Base-by-base conservation (phyloP, 2,797 vertebrate genomes). In the Pantherophis vulpinus region DNA sequence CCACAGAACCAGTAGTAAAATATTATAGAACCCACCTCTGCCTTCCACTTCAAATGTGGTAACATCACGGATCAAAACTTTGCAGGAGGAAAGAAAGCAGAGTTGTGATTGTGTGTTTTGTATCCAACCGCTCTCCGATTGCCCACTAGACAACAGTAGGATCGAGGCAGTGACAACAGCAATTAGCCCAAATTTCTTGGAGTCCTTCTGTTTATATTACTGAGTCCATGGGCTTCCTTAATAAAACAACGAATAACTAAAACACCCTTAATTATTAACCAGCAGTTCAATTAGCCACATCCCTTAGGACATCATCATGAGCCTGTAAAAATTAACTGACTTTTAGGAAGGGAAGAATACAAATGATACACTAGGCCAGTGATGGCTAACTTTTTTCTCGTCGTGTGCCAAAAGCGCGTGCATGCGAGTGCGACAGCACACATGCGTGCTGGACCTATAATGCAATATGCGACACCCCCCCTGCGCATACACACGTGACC, bases 181-280 rank as follows among this genome's bases (percentile, higher is more conserved):
- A 42, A 20, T 2, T 59, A 59, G 25, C 2, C 58, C 59, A n/a
- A 55, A 51, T 11, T 12, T 4, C 0, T 0, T 88, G 3, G 5
- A 91, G 88, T 91, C 0, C 16, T 16, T 1, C 2, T 25, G 6
- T 92, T 92, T 88, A 29, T 56, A 13, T 6, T 91, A 14, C 1
- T 91, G 70, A 92, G 20, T 6, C 27, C 3, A 0, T 79, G 74
- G 42, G 18, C 7, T 63, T 94, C 2, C 2, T 87, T 94, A 96
- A 93, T 9, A 60, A 37, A 92, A 51, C 23, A 93, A 93, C 90
- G 93, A 95, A 94, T 94, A 94, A 87, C 93, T 94, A 91, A 93
- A 63, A 0, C 0, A 1, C 1, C 37, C 58, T 93, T 9, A 91
- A 92, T 93, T 91, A 79, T 91, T 79, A 95, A 74, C 10, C 32